Evolutionary conservation across 2,888 invertebrate species (phyloP).

Genomic region (Drosophila borealis): DNA sequence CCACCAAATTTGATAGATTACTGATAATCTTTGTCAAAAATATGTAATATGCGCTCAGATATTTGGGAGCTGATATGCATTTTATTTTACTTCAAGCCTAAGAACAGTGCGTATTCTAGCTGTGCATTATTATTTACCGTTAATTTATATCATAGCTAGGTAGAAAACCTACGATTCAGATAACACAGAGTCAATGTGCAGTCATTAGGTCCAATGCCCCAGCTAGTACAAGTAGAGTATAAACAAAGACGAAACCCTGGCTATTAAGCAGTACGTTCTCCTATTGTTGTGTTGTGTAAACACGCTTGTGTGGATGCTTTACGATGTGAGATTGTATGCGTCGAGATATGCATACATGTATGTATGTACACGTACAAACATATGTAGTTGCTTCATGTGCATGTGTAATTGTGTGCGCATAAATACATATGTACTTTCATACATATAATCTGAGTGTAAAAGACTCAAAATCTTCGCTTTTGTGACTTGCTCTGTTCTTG

Average conservation of each 20-base stretch:
- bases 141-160: no score
- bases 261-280: conserved; percentile 24
- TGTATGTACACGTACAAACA: conserved; percentile 12
- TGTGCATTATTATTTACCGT: no score
- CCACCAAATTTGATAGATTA: no score
- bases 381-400: neutral
- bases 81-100: no score
- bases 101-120: no score
- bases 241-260: conserved; percentile 45
- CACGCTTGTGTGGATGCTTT: conserved; percentile 38
- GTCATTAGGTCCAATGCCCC: neutral
- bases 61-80: no score
- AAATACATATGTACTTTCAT: neutral
- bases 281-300: conserved; percentile 29
- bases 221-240: conserved; percentile 27
- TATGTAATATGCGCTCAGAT: no score
- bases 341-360: conserved; percentile 12
- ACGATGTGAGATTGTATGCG: conserved; percentile 30
- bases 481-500: conserved; percentile 49
- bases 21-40: no score
- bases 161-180: neutral
- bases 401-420: neutral
- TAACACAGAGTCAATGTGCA: neutral
- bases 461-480: conserved; percentile 38
- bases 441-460: conserved; percentile 11